Evolutionary conservation across 2,888 invertebrate genomes (phyloP), one percentile per base, ranked within the genome.

Genomic region (Atrina japonica): DNA sequence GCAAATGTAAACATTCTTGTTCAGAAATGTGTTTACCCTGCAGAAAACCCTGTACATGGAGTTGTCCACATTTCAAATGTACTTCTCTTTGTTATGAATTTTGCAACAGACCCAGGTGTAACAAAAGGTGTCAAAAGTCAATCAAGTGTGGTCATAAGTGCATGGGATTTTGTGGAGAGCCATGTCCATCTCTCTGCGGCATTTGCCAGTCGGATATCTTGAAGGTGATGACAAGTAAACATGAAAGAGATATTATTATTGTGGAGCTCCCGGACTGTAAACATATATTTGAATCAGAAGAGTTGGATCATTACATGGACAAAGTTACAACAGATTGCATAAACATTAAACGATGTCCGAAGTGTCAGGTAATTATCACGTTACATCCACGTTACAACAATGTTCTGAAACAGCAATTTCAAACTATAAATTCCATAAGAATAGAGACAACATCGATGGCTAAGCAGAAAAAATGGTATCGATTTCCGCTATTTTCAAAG

Each of bases 161-260:
- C 89, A 92, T 93, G 84, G 94, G 94, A n/a, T 92, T 94, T 60
- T 95, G 95, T 90, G 94, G 94, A 16, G 94, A 95, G 88, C 94
- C 91, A 14, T 95, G 94, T 87, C 94, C 94, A 23, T 88, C 88
- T 47, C 82, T 93, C 61, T 95, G 95, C 90, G 35, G 35, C 7
- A 16, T 27, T 2, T 70, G 70, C 25, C 18, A 70, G 18, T 18
- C 35, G 21, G 18, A n/a, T 2, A 45, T 27, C 7, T 50, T 58
- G 2, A n/a, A 18, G 27, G 18, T 6, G 30, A 18, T 49, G 30
- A 47, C 61, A 14, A 49, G 11, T 18, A n/a, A 58, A n/a, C 23
- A 52, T 41, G 45, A n/a, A 18, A 14, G 43, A 21, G 21, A 11
- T 7, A 21, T n/a, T 16, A 25, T 45, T 30, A 21, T 58, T 43